A percentile compares a stretch with the other conserved stretches of the same genome.
phyloP scores from a whole-genome alignment of 2,797 vertebrate genomes.

The Sternarchorhynchus goeldii region DNA sequence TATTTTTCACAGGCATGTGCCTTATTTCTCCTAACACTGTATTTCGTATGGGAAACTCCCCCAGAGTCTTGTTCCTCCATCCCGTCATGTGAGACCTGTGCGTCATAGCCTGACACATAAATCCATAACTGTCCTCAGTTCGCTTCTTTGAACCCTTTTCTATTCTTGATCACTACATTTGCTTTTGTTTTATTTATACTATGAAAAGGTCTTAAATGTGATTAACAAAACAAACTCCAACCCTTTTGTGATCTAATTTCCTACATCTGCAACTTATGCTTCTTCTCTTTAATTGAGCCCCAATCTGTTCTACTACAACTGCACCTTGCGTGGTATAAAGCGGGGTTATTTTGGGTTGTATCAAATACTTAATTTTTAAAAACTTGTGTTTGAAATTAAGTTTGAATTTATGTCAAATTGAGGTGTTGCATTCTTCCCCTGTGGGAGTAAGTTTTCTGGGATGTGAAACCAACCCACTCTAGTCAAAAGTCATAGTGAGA shows the following conservation, averaged over 20 bases:
- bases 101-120: constrained; percentile 51
- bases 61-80: constrained; percentile 25
- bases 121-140: constrained; percentile 11
- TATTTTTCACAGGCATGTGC: constrained; percentile 45
- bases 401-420: constrained; percentile 2
- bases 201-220: not conserved
- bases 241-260: not conserved
- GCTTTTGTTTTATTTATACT: not conserved
- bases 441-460: not conserved
- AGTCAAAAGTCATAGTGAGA: not conserved
- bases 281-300: not conserved
- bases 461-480: constrained; percentile 5
- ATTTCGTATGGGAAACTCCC: constrained; percentile 49
- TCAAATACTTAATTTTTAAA: not conserved
- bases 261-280: not conserved
- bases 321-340: not conserved
- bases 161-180: constrained; percentile 1
- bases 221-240: not conserved
- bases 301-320: not conserved
- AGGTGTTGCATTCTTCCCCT: not conserved
- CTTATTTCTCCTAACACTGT: constrained; percentile 27
- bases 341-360: not conserved
- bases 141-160: constrained; percentile 1
- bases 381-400: not conserved
- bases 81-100: constrained; percentile 47